Conservation (phyloP, 2,797 vertebrate species). For the Karalla daura region DNA sequence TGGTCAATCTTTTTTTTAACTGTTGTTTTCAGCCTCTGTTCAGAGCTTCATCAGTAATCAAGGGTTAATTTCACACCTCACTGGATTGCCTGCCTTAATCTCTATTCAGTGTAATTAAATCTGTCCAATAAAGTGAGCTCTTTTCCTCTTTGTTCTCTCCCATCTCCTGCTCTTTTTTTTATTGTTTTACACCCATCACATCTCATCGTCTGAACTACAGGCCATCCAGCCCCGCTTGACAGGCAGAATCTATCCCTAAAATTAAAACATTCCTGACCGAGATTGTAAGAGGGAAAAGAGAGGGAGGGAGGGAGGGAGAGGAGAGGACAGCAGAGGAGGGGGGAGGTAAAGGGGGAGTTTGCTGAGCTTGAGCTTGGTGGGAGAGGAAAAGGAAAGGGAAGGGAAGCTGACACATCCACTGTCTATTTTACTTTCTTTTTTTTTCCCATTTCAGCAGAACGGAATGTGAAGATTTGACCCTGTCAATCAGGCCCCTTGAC, state of each 20-base stretch:
- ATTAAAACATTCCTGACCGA: constrained; percentile 99
- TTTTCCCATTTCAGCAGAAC: constrained; percentile 92
- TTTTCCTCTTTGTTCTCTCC: constrained; percentile 95
- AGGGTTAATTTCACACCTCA: constrained; percentile 99
- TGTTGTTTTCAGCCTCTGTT: constrained; percentile 77
- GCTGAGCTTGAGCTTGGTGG: constrained; percentile 79
- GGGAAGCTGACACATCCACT: constrained; percentile 91
- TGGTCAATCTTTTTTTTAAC: constrained; percentile 74
- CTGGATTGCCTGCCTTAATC: constrained; percentile 97
- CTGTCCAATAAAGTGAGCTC: constrained; percentile 98
- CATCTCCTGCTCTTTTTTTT: constrained; percentile 74
- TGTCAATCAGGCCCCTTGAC: constrained; percentile 97
- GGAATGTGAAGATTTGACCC: constrained; percentile 99
- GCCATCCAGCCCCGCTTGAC: constrained; percentile 92
- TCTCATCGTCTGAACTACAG: constrained; percentile 93
- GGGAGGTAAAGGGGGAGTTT: constrained; percentile 49
- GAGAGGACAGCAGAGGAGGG: neutral
- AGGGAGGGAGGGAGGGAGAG: constrained; percentile 5
- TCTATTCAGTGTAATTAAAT: constrained; percentile 99
- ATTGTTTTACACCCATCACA: constrained; percentile 98
- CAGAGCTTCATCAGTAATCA: constrained; percentile 91
- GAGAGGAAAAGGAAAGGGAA: constrained; percentile 79
- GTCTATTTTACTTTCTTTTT: constrained; percentile 76
- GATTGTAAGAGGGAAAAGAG: constrained; percentile 81
- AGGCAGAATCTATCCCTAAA: constrained; percentile 98